Evolutionary conservation across 2,888 invertebrate genomes (phyloP).

Genomic region (Rhopalosiphum nymphaeae): DNA sequence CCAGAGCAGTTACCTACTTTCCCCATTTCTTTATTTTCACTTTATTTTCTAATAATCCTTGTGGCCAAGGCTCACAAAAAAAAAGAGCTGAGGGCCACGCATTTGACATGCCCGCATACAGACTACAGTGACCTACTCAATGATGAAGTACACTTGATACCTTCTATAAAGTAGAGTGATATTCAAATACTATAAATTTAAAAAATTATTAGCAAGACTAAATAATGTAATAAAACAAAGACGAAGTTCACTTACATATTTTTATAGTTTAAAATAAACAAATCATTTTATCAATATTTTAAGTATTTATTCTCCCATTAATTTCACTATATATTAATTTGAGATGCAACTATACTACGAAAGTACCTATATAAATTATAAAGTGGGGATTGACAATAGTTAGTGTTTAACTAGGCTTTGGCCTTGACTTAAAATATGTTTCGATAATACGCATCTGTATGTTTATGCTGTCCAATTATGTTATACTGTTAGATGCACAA

Average conservation of each 20-base stretch:
- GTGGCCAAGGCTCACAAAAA: too few species aligned
- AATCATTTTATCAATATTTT: neutral
- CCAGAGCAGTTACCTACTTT: neutral
- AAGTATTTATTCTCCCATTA: neutral
- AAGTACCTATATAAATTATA: neutral
- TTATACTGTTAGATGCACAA: neutral
- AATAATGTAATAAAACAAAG: neutral
- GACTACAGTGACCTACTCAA: neutral
- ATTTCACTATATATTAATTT: neutral
- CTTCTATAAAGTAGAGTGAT: neutral
- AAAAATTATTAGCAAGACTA: neutral
- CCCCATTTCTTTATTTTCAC: too few species aligned
- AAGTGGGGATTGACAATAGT: slow-evolving; percentile 25
- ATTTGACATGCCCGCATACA: too few species aligned
- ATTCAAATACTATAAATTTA: neutral
- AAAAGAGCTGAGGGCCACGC: too few species aligned
- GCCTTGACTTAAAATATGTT: slow-evolving; percentile 37
- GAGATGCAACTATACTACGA: neutral
- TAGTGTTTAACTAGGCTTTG: slow-evolving; percentile 1
- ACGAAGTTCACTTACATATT: neutral
- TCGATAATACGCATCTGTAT: slow-evolving; percentile 2
- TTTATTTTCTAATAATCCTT: too few species aligned
- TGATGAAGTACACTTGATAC: neutral
- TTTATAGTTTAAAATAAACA: neutral
- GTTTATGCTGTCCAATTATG: neutral